Conservation (phyloP, 2,113 vertebrate species). For the Rhadina sibilatrix region DNA sequence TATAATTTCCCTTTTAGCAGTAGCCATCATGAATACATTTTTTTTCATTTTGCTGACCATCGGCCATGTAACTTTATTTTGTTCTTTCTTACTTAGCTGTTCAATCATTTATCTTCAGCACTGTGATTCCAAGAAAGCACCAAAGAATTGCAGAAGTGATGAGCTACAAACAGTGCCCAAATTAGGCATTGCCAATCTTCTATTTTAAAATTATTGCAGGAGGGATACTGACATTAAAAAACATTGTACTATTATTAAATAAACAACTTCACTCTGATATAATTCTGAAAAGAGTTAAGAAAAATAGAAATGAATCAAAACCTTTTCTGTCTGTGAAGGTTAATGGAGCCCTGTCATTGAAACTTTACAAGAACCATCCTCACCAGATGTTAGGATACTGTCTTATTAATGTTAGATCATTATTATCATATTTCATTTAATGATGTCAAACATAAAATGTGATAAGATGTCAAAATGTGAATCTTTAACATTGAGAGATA, state of each 20-base stretch:
- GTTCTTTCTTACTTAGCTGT: neutral
- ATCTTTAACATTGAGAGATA: neutral
- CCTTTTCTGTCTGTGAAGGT: neutral
- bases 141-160: neutral
- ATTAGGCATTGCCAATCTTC: neutral
- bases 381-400: neutral
- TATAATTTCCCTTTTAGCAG: neutral
- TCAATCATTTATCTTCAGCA: neutral
- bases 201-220: neutral
- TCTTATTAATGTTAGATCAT: neutral
- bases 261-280: neutral
- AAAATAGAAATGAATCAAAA: neutral
- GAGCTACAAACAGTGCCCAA: neutral
- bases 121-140: slow-evolving; percentile 18
- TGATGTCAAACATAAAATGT: neutral
- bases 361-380: neutral
- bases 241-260: neutral
- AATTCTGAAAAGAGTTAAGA: neutral
- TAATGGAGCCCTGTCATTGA: neutral
- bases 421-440: neutral
- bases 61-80: neutral
- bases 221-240: neutral
- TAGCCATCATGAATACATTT: neutral
- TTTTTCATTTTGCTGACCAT: neutral
- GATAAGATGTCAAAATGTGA: neutral